Evolutionary conservation across 2,888 invertebrate genomes (phyloP).

Genomic region (Coecobrya sp.): DNA sequence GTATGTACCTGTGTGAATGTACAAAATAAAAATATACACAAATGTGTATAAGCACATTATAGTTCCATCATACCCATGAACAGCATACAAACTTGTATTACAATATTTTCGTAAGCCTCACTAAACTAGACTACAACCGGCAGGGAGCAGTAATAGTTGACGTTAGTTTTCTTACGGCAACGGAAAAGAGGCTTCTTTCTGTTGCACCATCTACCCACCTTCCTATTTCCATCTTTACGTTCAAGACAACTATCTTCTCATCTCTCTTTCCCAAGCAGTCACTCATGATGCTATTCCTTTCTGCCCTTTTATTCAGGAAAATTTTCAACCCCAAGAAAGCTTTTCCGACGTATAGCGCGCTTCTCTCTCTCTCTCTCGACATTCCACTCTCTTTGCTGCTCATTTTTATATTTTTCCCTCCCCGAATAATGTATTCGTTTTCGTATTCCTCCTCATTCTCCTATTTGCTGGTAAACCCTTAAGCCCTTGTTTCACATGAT

Average conservation of each 20-base stretch:
- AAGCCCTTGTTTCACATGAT: conserved; percentile 80
- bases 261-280: conserved; percentile 64
- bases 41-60: conserved; percentile 1
- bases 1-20: conserved; percentile 5
- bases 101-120: conserved; percentile 20
- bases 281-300: conserved; percentile 63
- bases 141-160: conserved; percentile 34
- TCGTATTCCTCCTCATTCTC: conserved; percentile 52
- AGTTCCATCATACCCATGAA: conserved; percentile 27
- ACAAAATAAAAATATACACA: conserved; percentile 2
- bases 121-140: neutral
- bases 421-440: conserved; percentile 60
- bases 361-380: conserved; percentile 13
- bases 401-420: conserved; percentile 40
- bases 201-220: conserved; percentile 55
- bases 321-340: conserved; percentile 69
- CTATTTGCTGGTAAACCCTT: conserved; percentile 79
- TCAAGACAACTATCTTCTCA: conserved; percentile 73
- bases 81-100: neutral
- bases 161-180: conserved; percentile 33
- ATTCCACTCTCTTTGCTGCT: conserved; percentile 23
- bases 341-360: neutral
- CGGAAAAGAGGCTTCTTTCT: conserved; percentile 22
- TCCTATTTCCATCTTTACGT: conserved; percentile 42
- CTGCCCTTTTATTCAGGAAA: conserved; percentile 69